Evolutionary conservation across 2,888 invertebrate genomes (phyloP).

Genomic region (Pollenia labialis): DNA sequence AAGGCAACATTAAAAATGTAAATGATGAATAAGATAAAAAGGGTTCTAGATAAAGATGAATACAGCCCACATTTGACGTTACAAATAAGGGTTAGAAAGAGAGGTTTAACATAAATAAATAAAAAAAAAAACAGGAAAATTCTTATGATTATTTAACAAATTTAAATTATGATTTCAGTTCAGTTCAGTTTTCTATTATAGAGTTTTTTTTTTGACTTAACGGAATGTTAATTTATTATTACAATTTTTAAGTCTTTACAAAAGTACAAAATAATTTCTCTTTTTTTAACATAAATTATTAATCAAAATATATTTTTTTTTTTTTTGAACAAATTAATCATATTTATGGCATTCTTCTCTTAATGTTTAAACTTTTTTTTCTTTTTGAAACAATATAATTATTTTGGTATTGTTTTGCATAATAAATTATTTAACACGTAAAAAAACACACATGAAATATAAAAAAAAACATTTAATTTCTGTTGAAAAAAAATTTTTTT

Average conservation of each 20-base stretch:
- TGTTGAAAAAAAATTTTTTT: slow-evolving; percentile 18
- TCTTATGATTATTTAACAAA: no score
- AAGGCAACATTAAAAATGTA: no score
- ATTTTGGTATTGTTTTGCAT: slow-evolving; percentile 56
- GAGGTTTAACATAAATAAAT: no score
- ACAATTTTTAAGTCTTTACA: background rate
- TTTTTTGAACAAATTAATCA: slow-evolving; percentile 50
- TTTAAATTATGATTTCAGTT: no score
- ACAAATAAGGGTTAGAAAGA: no score
- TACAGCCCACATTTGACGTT: no score
- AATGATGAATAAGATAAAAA: no score
- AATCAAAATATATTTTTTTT: slow-evolving; percentile 15
- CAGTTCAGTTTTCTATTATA: background rate
- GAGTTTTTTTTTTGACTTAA: background rate
- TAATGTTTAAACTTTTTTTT: slow-evolving; percentile 17
- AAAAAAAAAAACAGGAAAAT: no score
- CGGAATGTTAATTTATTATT: background rate
- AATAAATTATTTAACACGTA: slow-evolving; percentile 63
- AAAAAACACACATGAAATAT: slow-evolving; percentile 49
- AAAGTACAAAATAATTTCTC: slow-evolving; percentile 18
- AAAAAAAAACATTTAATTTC: slow-evolving; percentile 60
- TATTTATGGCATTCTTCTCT: slow-evolving; percentile 16
- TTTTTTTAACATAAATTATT: slow-evolving; percentile 48
- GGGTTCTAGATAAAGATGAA: no score
- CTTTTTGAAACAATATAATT: slow-evolving; percentile 27